Evolutionary conservation across 2,888 invertebrate genomes (phyloP).

Genomic region (Choristoneura rosaceana): DNA sequence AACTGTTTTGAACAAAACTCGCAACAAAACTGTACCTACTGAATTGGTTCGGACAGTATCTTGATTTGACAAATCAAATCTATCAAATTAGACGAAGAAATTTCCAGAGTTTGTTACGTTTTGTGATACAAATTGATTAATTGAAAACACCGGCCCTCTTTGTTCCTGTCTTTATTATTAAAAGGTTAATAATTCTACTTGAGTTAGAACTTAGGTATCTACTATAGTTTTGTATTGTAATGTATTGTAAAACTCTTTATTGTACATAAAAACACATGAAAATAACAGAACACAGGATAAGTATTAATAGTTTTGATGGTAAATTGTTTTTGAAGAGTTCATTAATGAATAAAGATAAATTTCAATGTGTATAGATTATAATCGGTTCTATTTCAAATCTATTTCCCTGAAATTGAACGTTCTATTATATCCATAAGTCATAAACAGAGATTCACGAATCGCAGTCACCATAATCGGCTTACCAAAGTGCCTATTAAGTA

Average conservation of each 20-base stretch:
- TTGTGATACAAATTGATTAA: slow-evolving; percentile 21
- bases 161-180: slow-evolving; percentile 8
- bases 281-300: too few species aligned
- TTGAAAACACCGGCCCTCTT: slow-evolving; percentile 13
- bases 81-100: slow-evolving; percentile 21
- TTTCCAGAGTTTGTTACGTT: slow-evolving; percentile 19
- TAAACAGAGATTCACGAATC: slow-evolving; percentile 43
- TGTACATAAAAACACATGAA: too few species aligned
- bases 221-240: too few species aligned
- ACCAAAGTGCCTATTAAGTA: slow-evolving; percentile 48
- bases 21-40: slow-evolving; percentile 2
- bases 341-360: not conserved
- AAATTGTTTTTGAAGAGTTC: not conserved
- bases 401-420: slow-evolving; percentile 14
- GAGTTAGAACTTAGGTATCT: not conserved
- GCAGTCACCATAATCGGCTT: slow-evolving; percentile 43
- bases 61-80: slow-evolving; percentile 33
- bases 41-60: slow-evolving; percentile 17
- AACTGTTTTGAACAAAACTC: slow-evolving; percentile 11
- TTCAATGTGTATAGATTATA: not conserved
- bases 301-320: too few species aligned
- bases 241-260: too few species aligned
- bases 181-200: not conserved
- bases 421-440: slow-evolving; percentile 38
- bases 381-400: not conserved